Conservation (phyloP, 2,888 invertebrate genomes). For the Apeira syringaria region DNA sequence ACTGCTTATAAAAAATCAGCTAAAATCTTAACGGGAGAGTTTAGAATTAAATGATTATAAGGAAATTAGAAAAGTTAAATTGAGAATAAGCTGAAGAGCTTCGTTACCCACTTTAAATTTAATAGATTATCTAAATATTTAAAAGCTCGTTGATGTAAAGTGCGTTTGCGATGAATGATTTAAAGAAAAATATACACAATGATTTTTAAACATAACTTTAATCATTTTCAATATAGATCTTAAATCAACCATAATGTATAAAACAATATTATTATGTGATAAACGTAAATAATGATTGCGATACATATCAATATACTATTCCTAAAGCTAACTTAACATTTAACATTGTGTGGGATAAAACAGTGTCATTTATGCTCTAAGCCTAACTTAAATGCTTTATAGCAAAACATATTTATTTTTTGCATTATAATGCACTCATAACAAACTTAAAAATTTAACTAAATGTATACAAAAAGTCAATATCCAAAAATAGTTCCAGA, state of each 20-base stretch:
- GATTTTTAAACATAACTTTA: too few relatives aligned
- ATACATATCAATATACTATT: slow-evolving; percentile 33
- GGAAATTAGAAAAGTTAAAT: too few relatives aligned
- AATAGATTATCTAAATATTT: too few relatives aligned
- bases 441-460: slow-evolving; percentile 32
- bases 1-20: too few relatives aligned
- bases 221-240: slow-evolving; percentile 43
- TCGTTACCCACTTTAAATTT: too few relatives aligned
- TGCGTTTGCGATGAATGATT: too few relatives aligned
- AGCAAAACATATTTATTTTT: slow-evolving; percentile 15
- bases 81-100: too few relatives aligned
- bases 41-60: too few relatives aligned
- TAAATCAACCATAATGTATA: slow-evolving; percentile 48
- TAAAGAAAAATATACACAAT: too few relatives aligned
- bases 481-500: background rate
- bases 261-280: slow-evolving; percentile 33
- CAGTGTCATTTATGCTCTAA: slow-evolving; percentile 54
- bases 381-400: slow-evolving; percentile 59
- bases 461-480: background rate
- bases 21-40: too few relatives aligned
- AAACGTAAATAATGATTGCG: slow-evolving; percentile 22
- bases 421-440: slow-evolving; percentile 20
- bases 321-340: slow-evolving; percentile 29
- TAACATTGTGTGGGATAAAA: slow-evolving; percentile 59
- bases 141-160: too few relatives aligned